Base-by-base conservation (phyloP, 2,113 vertebrate genomes). In the Morone saxatilis region DNA sequence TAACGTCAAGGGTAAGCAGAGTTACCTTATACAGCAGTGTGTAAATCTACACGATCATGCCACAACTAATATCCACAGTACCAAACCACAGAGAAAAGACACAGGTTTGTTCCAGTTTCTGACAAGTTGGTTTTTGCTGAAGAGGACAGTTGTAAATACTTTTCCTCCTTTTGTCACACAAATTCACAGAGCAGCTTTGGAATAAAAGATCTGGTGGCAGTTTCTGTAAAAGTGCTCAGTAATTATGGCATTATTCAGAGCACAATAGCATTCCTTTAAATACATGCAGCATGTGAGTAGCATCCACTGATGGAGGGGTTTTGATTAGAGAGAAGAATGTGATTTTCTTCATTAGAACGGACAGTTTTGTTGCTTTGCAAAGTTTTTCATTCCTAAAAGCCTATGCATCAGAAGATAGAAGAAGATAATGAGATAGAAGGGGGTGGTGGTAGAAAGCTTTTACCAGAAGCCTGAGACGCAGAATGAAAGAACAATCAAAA, bases 331-430 rank as follows among this genome's bases (percentile, higher is more conserved):
- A 43, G 54, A 76, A 74, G 40, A 91, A 92, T 62, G 81, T 69
- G 25, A 83, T 81, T 92, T 91, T 90, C 41, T 74, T 90, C 80
- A 89, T 92, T 85, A 78, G 72, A 84, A 71, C 6, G 20, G 86
- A 71, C 86, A 77, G 65, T 88, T 87, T 72, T 85, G 81, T 78
- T 71, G 71, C 72, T 76, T 56, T 78, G 77, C 73, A 72, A 81
- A 84, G 71, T 86, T 88, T 85, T 89, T 88, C 84, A 81, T 78
- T 76, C 60, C 85, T 93, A 91, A 93, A 93, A 92, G 92, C 91
- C 70, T 60, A 57, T 89, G 74, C 85, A 75, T 88, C 79, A 84
- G 57, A 77, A 82, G 85, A 89, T 83, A 10, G 50, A 76, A 78
- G 71, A 86, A 89, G 92, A 91, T 91, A 89, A 89, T 79, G 81